Evolutionary conservation across 2,113 vertebrate genomes (phyloP).

Genomic region (Aspidoscelis tigris): DNA sequence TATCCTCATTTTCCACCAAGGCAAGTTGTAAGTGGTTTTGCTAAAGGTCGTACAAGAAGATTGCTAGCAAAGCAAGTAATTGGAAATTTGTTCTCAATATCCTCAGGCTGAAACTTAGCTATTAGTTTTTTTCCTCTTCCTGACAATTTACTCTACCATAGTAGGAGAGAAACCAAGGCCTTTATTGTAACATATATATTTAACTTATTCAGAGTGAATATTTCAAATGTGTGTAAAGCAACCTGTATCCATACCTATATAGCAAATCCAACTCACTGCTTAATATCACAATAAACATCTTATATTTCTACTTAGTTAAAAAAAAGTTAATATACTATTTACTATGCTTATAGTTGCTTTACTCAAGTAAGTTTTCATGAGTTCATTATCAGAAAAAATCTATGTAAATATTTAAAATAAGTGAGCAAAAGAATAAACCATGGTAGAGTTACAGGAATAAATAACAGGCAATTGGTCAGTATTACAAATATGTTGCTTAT

Average conservation of each 20-base stretch:
- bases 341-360: no score
- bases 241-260: background rate
- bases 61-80: conserved; percentile 28
- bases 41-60: conserved; percentile 38
- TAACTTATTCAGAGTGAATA: background rate
- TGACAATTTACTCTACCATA: conserved; percentile 18
- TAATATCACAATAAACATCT: no score
- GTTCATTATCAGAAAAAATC: no score
- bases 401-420: no score
- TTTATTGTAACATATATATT: background rate
- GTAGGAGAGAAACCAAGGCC: background rate
- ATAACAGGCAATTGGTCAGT: background rate
- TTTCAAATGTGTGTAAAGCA: background rate
- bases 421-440: no score
- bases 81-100: conserved; percentile 32
- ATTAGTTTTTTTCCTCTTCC: conserved; percentile 32
- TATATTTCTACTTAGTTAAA: no score
- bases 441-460: no score
- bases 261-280: background rate
- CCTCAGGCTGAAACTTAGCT: conserved; percentile 27
- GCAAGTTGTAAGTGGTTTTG: conserved; percentile 16
- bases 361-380: no score
- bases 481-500: background rate
- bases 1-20: conserved; percentile 31
- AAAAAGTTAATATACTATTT: no score